Evolutionary conservation across 2,888 invertebrate species (phyloP).

Genomic region (Habrosyne pyritoides): DNA sequence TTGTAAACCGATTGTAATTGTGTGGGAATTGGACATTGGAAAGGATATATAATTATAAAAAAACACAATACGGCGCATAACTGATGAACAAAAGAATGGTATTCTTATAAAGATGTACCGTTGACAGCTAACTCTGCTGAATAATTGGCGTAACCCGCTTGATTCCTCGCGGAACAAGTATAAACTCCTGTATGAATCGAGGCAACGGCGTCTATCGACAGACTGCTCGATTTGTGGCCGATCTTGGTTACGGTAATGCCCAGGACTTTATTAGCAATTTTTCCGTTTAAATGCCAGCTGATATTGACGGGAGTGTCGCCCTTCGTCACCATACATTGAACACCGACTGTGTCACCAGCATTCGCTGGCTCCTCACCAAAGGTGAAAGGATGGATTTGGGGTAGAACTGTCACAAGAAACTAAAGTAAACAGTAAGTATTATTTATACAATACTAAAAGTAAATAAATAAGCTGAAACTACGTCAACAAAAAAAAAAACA

Average conservation of each 20-base stretch:
- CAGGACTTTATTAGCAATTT: conserved; percentile 76
- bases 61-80: neutral
- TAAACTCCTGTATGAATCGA: conserved; percentile 90
- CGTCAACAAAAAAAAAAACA: conserved; percentile 33
- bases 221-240: conserved; percentile 86
- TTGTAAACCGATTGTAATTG: too few species aligned
- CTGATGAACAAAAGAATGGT: neutral
- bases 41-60: neutral
- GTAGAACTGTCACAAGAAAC: conserved; percentile 82
- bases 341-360: conserved; percentile 89
- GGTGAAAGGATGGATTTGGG: conserved; percentile 90
- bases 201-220: conserved; percentile 89
- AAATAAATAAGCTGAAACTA: conserved; percentile 33
- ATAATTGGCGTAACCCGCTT: conserved; percentile 86
- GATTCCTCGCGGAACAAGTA: conserved; percentile 88
- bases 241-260: conserved; percentile 84
- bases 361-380: conserved; percentile 91
- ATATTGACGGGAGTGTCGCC: conserved; percentile 91
- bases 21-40: neutral
- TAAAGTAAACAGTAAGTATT: conserved; percentile 20
- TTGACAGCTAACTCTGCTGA: conserved; percentile 88
- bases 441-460: conserved; percentile 26
- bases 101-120: conserved; percentile 75
- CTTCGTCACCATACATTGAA: conserved; percentile 89
- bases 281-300: conserved; percentile 89